Conservation (phyloP, 2,113 vertebrate genomes). For the Limanda limanda region DNA sequence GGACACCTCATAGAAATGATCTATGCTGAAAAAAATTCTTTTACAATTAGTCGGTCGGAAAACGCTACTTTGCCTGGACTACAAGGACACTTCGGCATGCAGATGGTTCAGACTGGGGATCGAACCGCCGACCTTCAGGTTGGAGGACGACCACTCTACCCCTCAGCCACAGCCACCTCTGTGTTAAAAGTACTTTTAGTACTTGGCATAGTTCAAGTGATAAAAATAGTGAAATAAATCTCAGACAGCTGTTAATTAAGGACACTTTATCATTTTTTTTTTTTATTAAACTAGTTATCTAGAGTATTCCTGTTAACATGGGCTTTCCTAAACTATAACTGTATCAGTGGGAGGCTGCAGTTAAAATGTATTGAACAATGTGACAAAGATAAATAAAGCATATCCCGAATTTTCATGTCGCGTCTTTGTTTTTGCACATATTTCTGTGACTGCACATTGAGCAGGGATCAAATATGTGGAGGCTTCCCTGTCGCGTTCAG, state of each 20-base stretch:
- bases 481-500: constrained; percentile 12
- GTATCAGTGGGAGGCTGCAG: too few relatives aligned
- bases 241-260: background rate
- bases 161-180: too few relatives aligned
- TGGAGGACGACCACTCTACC: too few relatives aligned
- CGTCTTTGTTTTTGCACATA: background rate
- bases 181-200: background rate
- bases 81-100: too few relatives aligned
- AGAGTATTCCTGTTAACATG: background rate
- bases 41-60: too few relatives aligned
- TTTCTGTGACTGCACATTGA: background rate
- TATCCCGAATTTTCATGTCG: background rate
- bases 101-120: too few relatives aligned
- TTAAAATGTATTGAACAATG: constrained; percentile 5
- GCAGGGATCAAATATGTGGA: constrained; percentile 1
- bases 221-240: background rate
- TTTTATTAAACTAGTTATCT: background rate
- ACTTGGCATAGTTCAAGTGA: background rate
- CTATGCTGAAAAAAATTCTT: too few relatives aligned
- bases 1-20: too few relatives aligned
- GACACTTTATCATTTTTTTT: constrained; percentile 1
- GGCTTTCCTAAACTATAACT: too few relatives aligned
- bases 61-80: too few relatives aligned
- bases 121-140: too few relatives aligned
- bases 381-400: constrained; percentile 27